These are phyloP conservation scores for Aspidoscelis tigris DNA, from an alignment of 2,113 vertebrate species.

Conservation along the genomic window DNA sequence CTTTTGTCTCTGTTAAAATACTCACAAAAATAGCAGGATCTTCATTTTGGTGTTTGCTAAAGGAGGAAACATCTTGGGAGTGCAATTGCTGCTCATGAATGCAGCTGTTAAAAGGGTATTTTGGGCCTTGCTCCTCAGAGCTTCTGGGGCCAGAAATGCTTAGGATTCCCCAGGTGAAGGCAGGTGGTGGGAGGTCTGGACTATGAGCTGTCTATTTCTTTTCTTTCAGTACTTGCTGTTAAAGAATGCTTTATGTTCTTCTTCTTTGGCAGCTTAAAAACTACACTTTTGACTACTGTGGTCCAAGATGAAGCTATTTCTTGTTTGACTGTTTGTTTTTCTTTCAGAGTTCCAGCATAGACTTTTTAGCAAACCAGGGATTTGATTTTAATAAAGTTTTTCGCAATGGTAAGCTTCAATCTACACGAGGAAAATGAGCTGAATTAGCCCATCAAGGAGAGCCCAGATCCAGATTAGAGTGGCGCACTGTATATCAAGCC, in stretches of 20 bases:
- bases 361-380: conserved; percentile 97
- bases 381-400: conserved; percentile 99
- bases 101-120: not conserved
- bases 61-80: no score
- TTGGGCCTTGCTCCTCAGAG: no score
- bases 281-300: not conserved
- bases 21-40: no score
- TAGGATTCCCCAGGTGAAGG: no score
- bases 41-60: no score
- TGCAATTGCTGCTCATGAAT: not conserved
- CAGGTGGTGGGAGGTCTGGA: not conserved
- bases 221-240: no score
- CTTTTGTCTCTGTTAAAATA: no score
- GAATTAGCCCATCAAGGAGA: no score
- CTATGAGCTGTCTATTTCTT: not conserved
- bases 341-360: conserved; percentile 97
- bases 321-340: conserved; percentile 42
- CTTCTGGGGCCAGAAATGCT: not conserved
- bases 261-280: not conserved
- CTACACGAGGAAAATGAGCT: not conserved
- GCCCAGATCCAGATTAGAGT: no score
- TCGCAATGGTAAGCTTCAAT: conserved; percentile 84
- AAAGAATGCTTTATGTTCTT: not conserved
- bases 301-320: conserved; percentile 26
- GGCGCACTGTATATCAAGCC: no score